Percentiles rank a stretch among this genome's conserved stretches.
These are phyloP conservation scores for Pyrocoelia pectoralis DNA, from an alignment of 2,888 invertebrate genomes.

Conservation along the genomic window DNA sequence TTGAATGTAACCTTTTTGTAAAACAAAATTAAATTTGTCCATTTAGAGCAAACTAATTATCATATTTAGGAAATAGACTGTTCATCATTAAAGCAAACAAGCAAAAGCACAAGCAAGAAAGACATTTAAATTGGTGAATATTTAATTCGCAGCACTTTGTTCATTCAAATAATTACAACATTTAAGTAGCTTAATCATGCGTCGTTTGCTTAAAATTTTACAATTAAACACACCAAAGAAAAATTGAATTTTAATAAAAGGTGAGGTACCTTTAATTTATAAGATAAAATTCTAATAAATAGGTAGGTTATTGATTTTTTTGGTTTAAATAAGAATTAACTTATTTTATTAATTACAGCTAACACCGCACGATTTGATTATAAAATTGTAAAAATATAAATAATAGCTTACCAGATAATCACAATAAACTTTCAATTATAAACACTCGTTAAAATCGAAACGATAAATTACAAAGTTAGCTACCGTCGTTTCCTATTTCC, in stretches of 20 bases:
- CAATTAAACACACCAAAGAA: not conserved
- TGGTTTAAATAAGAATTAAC: not conserved
- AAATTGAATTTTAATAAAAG: not conserved
- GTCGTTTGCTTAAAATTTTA: not conserved
- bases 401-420: conserved; percentile 19
- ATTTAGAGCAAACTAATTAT: no score
- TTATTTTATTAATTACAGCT: not conserved
- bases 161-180: not conserved
- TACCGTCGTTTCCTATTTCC: conserved; percentile 34
- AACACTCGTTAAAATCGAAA: conserved; percentile 9
- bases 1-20: no score
- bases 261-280: not conserved
- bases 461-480: conserved; percentile 19
- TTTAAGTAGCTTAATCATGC: conserved; percentile 12
- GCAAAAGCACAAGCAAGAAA: conserved; percentile 25
- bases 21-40: no score
- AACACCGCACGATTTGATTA: not conserved
- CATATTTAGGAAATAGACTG: conserved; percentile 25
- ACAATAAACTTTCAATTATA: conserved; percentile 11
- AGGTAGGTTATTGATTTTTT: conserved; percentile 24
- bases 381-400: not conserved
- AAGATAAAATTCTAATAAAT: not conserved
- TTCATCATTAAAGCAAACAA: conserved; percentile 27
- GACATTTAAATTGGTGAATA: not conserved
- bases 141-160: not conserved